These are phyloP conservation scores for Hirundichthys speculiger DNA, from an alignment of 2,113 vertebrate genomes.

Conservation along the genomic window DNA sequence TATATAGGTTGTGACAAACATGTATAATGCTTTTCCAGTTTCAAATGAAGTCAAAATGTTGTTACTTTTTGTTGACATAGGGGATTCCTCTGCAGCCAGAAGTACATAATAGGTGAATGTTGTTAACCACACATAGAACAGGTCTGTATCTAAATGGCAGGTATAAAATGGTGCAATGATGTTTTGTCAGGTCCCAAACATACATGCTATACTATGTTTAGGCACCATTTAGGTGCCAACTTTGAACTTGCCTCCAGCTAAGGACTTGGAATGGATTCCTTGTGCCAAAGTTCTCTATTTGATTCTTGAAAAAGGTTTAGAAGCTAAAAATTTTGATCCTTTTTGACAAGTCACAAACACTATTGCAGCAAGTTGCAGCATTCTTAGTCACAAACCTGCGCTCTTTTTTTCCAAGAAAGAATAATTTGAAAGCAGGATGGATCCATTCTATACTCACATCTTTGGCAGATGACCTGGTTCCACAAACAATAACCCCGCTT, in stretches of 20 bases:
- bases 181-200: slow-evolving; percentile 1
- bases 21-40: slow-evolving; percentile 14
- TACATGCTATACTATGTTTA: slow-evolving; percentile 29
- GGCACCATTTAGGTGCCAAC: not conserved
- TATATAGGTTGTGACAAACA: not conserved
- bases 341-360: not conserved
- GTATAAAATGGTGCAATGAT: not conserved
- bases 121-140: not conserved
- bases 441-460: not conserved
- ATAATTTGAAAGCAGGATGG: not conserved
- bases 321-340: not conserved
- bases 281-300: not conserved
- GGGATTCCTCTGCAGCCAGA: not conserved
- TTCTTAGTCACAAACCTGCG: not conserved
- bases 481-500: not conserved
- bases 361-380: not conserved
- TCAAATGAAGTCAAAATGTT: not conserved
- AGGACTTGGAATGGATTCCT: not conserved
- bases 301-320: not conserved
- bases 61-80: not conserved
- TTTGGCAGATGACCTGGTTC: not conserved
- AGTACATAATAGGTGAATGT: not conserved
- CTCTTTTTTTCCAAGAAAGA: not conserved
- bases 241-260: slow-evolving; percentile 16
- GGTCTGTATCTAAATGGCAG: not conserved